These are phyloP conservation scores for Tragelaphus oryx DNA, from an alignment of 2,797 vertebrate species.

Conservation along the genomic window DNA sequence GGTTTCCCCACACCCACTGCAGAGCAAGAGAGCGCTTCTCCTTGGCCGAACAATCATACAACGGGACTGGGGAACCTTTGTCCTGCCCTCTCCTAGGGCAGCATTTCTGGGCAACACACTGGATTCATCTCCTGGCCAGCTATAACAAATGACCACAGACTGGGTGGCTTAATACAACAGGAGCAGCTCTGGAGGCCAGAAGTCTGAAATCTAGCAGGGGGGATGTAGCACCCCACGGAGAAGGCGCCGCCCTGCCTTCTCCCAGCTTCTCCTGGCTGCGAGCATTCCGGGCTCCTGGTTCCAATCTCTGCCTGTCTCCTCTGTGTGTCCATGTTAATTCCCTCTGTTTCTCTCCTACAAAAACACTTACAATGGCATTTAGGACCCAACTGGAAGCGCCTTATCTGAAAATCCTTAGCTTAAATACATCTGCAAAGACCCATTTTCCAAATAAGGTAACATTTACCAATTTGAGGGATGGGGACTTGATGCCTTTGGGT, in stretches of 20 bases:
- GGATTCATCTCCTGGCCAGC: not conserved
- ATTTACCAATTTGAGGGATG: not conserved
- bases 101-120: not conserved
- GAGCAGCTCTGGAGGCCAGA: not conserved
- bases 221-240: not conserved
- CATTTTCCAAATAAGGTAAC: not conserved
- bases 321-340: not conserved
- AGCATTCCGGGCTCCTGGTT: not conserved
- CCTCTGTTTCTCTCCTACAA: not conserved
- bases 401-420: not conserved
- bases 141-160: not conserved
- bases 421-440: not conserved
- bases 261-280: not conserved
- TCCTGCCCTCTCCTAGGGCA: not conserved
- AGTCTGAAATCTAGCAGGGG: not conserved
- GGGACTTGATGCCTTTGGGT: not conserved
- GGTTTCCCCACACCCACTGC: accelerated
- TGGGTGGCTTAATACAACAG: not conserved
- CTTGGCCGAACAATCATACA: no score
- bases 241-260: not conserved
- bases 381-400: not conserved
- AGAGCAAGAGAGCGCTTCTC: no score
- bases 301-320: not conserved
- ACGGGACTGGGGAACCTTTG: not conserved
- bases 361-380: not conserved